Evolutionary conservation across 2,888 invertebrate species (phyloP).

Genomic region (Clanis bilineata): DNA sequence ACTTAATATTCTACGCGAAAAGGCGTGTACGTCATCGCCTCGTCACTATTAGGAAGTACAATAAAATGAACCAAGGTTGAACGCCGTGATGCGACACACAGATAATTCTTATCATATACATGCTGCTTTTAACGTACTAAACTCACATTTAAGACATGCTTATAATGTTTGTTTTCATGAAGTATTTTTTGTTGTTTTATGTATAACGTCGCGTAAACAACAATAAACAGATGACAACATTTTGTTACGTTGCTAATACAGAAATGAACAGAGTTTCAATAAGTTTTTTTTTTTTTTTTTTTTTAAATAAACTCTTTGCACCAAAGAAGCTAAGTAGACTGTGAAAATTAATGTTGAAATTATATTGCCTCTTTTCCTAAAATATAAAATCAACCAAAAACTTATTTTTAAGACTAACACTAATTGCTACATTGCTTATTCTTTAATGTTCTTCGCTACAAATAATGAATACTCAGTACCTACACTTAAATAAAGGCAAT

Average conservation of each 20-base stretch:
- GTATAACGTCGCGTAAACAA: background rate
- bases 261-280: no score
- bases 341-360: no score
- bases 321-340: background rate
- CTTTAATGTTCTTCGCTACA: no score
- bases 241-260: no score
- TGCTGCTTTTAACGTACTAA: conserved; percentile 24
- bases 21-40: conserved; percentile 15
- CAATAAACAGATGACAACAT: no score
- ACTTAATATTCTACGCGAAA: conserved; percentile 14
- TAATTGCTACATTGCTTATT: background rate
- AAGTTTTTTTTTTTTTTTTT: no score
- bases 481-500: no score
- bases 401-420: no score
- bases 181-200: background rate
- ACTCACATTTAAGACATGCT: background rate
- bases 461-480: no score
- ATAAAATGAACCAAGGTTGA: conserved; percentile 47
- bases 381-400: no score
- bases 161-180: background rate
- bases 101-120: conserved; percentile 57
- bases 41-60: conserved; percentile 47
- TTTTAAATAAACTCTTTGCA: no score
- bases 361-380: no score
- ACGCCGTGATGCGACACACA: conserved; percentile 40